These are phyloP conservation scores for Neopelma chrysocephalum DNA, from an alignment of 2,797 vertebrate genomes.

Conservation along the genomic window DNA sequence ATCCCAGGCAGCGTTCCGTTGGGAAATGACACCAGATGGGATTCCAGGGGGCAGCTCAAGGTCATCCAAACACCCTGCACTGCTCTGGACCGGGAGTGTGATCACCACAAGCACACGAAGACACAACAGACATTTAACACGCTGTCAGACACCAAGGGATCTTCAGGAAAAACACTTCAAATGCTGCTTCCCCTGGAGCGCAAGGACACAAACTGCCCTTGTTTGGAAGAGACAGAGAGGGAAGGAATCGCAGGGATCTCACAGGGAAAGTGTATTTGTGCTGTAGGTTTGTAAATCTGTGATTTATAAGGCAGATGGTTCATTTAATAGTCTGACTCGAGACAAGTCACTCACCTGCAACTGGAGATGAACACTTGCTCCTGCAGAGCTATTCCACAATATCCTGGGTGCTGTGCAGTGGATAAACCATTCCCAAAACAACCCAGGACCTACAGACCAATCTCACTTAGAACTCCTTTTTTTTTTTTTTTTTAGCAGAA, in stretches of 20 bases:
- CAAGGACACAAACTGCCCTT: not conserved
- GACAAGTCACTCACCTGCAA: not conserved
- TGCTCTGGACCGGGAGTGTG: not conserved
- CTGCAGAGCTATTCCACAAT: not conserved
- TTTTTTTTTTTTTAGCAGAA: not conserved
- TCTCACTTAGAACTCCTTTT: accelerated
- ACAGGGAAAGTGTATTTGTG: not conserved
- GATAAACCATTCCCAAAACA: not conserved
- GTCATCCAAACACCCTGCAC: not conserved
- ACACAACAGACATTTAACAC: not conserved
- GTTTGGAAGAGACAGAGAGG: not conserved
- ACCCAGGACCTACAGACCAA: not conserved
- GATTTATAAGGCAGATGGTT: not conserved
- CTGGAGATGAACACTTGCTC: not conserved
- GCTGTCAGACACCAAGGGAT: too few species aligned
- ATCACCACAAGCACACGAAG: not conserved
- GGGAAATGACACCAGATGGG: constrained; percentile 31
- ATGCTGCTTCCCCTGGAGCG: not conserved
- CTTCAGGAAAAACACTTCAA: not conserved
- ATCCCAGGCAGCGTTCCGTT: not conserved
- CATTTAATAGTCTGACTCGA: not conserved
- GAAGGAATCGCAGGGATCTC: not conserved
- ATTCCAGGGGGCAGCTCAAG: constrained; percentile 41
- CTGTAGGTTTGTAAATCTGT: not conserved
- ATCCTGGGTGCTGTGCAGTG: accelerated